A percentile compares a stretch with the other conserved stretches of the same genome.
phyloP scores from a whole-genome alignment of 2,888 invertebrate species.

The Asteroscopus sphinx region DNA sequence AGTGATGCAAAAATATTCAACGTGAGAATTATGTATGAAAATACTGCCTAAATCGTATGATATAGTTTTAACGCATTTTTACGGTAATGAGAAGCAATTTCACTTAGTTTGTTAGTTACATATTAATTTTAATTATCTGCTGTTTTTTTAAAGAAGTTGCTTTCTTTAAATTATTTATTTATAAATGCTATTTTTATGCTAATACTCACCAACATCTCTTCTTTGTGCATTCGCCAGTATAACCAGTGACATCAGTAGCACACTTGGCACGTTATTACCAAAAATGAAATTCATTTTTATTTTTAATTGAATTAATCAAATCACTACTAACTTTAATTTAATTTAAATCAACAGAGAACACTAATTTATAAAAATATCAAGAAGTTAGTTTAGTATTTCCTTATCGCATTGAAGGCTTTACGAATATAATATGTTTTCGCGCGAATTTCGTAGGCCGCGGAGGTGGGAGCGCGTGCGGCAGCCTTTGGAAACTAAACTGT shows the following conservation, averaged over 20 bases:
- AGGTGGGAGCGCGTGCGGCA: conserved; percentile 77
- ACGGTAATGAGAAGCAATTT: neutral
- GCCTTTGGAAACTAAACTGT: conserved; percentile 79
- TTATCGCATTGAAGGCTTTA: conserved; percentile 12
- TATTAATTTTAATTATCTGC: neutral
- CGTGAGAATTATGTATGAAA: conserved; percentile 1
- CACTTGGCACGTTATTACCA: conserved; percentile 78
- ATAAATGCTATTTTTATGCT: neutral
- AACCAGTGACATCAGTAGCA: conserved; percentile 81
- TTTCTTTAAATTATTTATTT: conserved; percentile 7
- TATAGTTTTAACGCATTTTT: neutral
- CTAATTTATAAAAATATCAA: conserved; percentile 34
- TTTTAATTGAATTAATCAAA: conserved; percentile 1
- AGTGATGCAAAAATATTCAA: conserved; percentile 17
- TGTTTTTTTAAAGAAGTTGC: neutral
- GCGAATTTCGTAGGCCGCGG: conserved; percentile 69
- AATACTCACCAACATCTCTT: conserved; percentile 83
- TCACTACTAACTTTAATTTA: conserved; percentile 14
- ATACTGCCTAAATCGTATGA: neutral
- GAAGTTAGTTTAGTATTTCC: conserved; percentile 8
- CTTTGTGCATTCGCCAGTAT: conserved; percentile 84
- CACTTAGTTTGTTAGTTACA: neutral
- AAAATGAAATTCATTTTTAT: conserved; percentile 77
- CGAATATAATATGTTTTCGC: conserved; percentile 78
- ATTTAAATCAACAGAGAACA: conserved; percentile 15